Conservation (phyloP, 2,888 invertebrate genomes). For the Epicampocera succincta region DNA sequence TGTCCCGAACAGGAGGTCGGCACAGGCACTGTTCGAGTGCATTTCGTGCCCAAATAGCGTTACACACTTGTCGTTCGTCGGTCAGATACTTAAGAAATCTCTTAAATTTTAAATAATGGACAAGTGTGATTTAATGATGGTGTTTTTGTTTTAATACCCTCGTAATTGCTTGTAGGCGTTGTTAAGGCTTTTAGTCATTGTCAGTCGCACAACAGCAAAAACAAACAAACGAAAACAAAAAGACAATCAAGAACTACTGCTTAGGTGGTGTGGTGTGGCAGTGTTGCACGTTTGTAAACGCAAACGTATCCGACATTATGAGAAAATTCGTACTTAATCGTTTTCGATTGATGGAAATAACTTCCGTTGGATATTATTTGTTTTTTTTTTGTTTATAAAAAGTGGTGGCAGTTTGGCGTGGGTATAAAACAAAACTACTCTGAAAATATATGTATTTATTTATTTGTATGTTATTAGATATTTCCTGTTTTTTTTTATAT, state of each 20-base stretch:
- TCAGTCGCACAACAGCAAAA: too few relatives aligned
- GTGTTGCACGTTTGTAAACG: not conserved
- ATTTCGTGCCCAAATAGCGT: conserved; percentile 7
- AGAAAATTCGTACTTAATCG: conserved; percentile 48
- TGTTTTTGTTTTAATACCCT: conserved; percentile 43
- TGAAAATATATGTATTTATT: not conserved
- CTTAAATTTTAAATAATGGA: conserved; percentile 37
- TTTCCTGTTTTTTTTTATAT: not conserved
- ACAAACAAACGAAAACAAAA: not conserved
- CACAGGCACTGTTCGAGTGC: conserved; percentile 37
- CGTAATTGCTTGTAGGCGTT: conserved; percentile 63
- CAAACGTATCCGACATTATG: conserved; percentile 15
- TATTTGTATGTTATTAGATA: not conserved
- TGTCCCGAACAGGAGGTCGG: conserved; percentile 70
- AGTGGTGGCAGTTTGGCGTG: not conserved
- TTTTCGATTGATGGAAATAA: conserved; percentile 53
- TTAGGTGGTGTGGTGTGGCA: conserved; percentile 55
- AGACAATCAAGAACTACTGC: conserved; percentile 30
- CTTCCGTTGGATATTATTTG: conserved; percentile 42
- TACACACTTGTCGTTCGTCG: conserved; percentile 47
- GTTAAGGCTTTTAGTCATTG: conserved; percentile 41
- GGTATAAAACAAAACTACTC: not conserved
- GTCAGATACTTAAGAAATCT: conserved; percentile 11
- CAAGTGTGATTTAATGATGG: conserved; percentile 65
- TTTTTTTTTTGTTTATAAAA: conserved; percentile 15